A percentile compares a stretch with the other conserved stretches of the same genome.
Conservation (phyloP, 2,797 vertebrate genomes). For the Dendrocincla tyrannina region DNA sequence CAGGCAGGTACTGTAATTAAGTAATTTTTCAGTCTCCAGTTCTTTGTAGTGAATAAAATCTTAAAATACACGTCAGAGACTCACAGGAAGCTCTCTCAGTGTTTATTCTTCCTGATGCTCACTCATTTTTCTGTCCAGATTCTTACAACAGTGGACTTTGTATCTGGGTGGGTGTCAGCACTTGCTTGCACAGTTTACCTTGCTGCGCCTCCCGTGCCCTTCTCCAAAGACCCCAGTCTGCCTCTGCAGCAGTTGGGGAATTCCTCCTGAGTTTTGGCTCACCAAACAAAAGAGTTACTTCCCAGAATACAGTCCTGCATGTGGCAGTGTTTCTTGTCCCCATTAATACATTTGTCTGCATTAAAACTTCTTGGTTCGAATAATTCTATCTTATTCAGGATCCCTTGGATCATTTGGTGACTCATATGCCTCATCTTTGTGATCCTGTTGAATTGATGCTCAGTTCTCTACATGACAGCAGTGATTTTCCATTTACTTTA, state of each 20-base stretch:
- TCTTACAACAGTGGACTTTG: background rate
- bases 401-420: background rate
- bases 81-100: background rate
- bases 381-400: background rate
- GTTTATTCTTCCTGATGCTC: background rate
- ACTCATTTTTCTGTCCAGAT: background rate
- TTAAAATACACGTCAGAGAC: background rate
- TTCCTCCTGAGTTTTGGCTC: background rate
- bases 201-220: background rate
- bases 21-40: background rate
- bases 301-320: background rate
- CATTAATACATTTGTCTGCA: background rate
- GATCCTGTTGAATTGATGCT: background rate
- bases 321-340: background rate
- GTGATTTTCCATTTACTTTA: background rate
- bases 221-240: background rate
- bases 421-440: background rate
- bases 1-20: background rate
- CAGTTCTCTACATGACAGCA: background rate
- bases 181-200: background rate
- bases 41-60: background rate
- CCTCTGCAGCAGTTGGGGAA: background rate
- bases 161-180: background rate
- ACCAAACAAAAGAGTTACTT: background rate
- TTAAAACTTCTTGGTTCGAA: background rate